Conservation (phyloP, 2,888 invertebrate species). For the Thymelicus lineola region DNA sequence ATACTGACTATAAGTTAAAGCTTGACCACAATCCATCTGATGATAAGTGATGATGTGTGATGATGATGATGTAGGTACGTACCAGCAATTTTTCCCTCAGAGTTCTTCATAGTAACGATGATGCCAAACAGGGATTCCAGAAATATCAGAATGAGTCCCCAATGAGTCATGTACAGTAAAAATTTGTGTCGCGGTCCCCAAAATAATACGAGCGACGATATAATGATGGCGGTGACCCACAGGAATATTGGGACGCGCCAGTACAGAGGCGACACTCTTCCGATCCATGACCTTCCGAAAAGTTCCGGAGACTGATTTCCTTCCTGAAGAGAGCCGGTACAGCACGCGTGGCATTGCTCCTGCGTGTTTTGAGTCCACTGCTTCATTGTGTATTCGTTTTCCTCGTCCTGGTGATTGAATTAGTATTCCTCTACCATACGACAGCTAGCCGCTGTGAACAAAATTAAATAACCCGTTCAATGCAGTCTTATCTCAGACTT, state of each 20-base stretch:
- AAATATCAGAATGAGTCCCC: conserved; percentile 77
- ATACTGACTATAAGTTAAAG: no score
- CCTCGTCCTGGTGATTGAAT: conserved; percentile 14
- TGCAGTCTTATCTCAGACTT: neutral
- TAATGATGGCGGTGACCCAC: conserved; percentile 62
- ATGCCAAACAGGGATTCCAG: conserved; percentile 71
- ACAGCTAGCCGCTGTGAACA: conserved; percentile 43
- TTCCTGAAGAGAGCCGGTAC: conserved; percentile 59
- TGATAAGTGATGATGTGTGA: no score
- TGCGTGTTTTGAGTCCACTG: conserved; percentile 56
- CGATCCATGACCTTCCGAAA: conserved; percentile 64
- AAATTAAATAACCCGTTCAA: conserved; percentile 22
- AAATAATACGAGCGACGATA: conserved; percentile 66
- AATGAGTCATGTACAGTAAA: conserved; percentile 84
- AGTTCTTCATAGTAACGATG: conserved; percentile 39
- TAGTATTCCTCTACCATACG: conserved; percentile 14
- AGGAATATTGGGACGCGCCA: conserved; percentile 74
- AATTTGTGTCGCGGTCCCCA: conserved; percentile 77
- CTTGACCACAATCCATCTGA: no score
- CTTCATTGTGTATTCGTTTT: conserved; percentile 40
- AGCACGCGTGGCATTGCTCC: conserved; percentile 53
- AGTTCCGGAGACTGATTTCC: conserved; percentile 60
- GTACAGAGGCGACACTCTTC: conserved; percentile 63
- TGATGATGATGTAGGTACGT: conserved; percentile 46
- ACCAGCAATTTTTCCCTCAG: conserved; percentile 46